Conservation (phyloP, 2,888 invertebrate species). For the Drosophila mercatorum region DNA sequence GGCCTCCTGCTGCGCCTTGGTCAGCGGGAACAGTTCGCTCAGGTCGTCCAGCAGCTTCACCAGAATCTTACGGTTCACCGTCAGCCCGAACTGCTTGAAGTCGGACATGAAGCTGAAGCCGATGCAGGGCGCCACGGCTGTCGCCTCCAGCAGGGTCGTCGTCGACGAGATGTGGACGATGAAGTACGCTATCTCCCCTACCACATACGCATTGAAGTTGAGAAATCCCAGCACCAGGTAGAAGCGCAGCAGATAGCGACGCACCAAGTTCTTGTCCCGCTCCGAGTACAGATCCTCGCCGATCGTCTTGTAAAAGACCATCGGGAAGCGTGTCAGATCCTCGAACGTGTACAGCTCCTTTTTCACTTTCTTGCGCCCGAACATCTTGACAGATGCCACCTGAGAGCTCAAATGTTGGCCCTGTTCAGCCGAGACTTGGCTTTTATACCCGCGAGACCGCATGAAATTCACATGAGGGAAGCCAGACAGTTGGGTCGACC, state of each 20-base stretch:
- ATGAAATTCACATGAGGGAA: conserved; percentile 66
- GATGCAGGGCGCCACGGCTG: conserved; percentile 77
- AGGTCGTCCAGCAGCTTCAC: conserved; percentile 65
- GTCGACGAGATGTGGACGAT: conserved; percentile 67
- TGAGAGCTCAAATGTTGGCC: background rate
- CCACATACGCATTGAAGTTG: conserved; percentile 72
- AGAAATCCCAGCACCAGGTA: conserved; percentile 64
- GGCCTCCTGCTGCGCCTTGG: conserved; percentile 41
- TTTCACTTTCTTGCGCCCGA: conserved; percentile 36
- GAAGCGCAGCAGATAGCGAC: conserved; percentile 57
- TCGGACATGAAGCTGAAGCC: conserved; percentile 74
- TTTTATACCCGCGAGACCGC: conserved; percentile 42
- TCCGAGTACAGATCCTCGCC: conserved; percentile 76
- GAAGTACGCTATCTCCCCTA: conserved; percentile 76
- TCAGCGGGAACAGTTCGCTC: conserved; percentile 63
- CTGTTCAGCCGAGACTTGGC: background rate
- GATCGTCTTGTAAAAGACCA: conserved; percentile 74
- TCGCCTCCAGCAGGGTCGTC: conserved; percentile 76
- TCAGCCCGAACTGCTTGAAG: conserved; percentile 71
- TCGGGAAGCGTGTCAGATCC: conserved; percentile 67
- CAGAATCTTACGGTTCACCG: conserved; percentile 48
- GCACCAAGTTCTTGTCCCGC: conserved; percentile 48
- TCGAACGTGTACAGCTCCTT: conserved; percentile 53
- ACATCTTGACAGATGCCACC: conserved; percentile 28
- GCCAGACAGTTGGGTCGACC: conserved; percentile 34